Conservation (phyloP, 2,113 vertebrate genomes). For the Amazona guildingii region DNA sequence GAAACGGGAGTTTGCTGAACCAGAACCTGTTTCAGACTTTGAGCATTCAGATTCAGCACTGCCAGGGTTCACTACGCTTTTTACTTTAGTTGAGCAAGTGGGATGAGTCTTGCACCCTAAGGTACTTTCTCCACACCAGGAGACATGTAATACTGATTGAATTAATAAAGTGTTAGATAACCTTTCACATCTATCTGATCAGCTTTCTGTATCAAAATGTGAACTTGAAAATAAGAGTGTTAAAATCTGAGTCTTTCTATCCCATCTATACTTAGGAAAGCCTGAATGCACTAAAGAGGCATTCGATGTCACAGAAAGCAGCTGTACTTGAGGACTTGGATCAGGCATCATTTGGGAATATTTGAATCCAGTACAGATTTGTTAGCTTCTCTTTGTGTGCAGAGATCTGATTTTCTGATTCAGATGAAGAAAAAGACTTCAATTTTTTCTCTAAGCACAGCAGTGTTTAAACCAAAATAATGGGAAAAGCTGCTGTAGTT, state of each 20-base stretch:
- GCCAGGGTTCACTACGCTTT: neutral
- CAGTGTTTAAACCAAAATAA: neutral
- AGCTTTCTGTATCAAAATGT: neutral
- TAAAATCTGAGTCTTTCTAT: neutral
- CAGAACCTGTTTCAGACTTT: neutral
- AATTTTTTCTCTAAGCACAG: neutral
- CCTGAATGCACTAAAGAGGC: neutral
- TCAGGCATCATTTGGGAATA: neutral
- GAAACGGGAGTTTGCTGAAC: neutral
- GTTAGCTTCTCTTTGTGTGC: neutral
- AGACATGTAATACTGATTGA: neutral
- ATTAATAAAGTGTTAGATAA: neutral
- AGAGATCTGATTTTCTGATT: neutral
- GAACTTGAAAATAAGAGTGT: neutral
- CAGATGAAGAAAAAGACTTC: neutral
- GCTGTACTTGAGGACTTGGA: neutral
- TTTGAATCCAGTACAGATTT: neutral
- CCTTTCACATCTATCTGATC: neutral
- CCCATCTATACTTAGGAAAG: neutral
- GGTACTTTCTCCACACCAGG: neutral
- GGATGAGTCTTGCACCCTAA: neutral
- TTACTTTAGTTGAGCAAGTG: neutral
- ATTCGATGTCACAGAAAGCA: neutral
- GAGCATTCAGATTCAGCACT: neutral
- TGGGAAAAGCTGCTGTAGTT: neutral